Evolutionary conservation across 2,797 vertebrate genomes (phyloP), one percentile per base, ranked within the genome.

Genomic region (Macrochelys suwanniensis): DNA sequence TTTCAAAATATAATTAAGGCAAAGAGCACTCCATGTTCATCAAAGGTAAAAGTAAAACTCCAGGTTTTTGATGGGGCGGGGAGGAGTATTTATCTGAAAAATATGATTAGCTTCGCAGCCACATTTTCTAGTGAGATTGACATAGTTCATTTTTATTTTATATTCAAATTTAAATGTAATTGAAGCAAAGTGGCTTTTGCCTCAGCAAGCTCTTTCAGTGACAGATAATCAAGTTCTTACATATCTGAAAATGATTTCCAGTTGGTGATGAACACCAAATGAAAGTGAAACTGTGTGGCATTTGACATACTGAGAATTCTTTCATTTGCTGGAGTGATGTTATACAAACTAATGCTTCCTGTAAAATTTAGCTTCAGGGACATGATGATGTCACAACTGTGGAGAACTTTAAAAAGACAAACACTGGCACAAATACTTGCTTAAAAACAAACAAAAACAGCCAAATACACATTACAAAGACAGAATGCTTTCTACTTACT

Each of bases 401-500:
- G 93, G 37, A 80, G n/a, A 56, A 86, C 65, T 56, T 87, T 89
- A 94, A 95, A 93, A 82, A 92, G 91, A 88, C 33, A 85, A 94
- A 80, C 4, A 80, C 59, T 92, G 80, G 57, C 80, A 92, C 21
- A 93, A 88, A 92, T 6, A 89, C 12, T 90, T 76, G 33, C 5
- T 89, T 89, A 21, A 56, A 85, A 92, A 71, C 1, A 37, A 79
- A 53, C 5, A 79, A 11, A 82, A 68, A 9, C 15, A 78, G 79
- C 88, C 17, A 57, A 4, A 90, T 17, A 37, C 10, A 77, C 56
- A 89, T 65, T 94, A 82, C 19, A 71, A 89, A 94, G 80, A 94
- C 33, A 95, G 37, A 96, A 98, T 96, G 37, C 17, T 84, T 90
- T 96, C 96, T 92, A 99, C 99, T 99, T 98, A 99, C 99, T 96